Evolutionary conservation across 1,140 invertebrate genomes (phyloP), one percentile per base, ranked within the genome.

Genomic region (Anoplophora glabripennis): DNA sequence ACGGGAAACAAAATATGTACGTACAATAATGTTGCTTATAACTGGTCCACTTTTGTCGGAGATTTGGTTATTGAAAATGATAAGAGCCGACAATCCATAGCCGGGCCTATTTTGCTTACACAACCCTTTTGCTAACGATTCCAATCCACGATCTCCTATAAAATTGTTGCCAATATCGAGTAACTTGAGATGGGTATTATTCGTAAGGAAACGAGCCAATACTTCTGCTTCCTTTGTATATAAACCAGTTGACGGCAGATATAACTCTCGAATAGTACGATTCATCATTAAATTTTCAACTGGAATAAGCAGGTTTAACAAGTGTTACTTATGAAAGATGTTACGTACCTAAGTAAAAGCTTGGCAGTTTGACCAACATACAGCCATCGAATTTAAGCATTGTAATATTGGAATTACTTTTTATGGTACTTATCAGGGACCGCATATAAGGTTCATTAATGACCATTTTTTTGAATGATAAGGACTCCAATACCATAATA

Each of bases 131-230:
- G 71, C 63, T 10, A 74, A 48, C 11, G 56, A 63, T 41, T 73
- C 69, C 35, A 74, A 65, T 7, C 72, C 72, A 14, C 70, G 60
- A 65, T 74, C 72, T 28, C 72, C 72, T 40, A 74, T 71, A 37
- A 54, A 61, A 57, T 74, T 74, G 59, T 74, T 74, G 60, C 72
- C 72, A n/a, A 74, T 67, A 53, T 74, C 69, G 36, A 74, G 56
- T 11, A 73, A 65, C 59, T 69, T 66, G 9, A 74, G 57, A 51
- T 66, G 59, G 36, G 46, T 53, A 59, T 74, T 73, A 42, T 67
- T 71, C 28, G 53, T 54, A 14, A 74, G 48, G 40, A 73, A 72
- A 44, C 57, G 59, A 14, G 65, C 65, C 11, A 74, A 57, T 28
- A 57, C 47, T 45, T 72, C 70, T n/a, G 72, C 68, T 63, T 74